Conservation (phyloP, 2,113 vertebrate genomes). For the Istiophorus platypterus region DNA sequence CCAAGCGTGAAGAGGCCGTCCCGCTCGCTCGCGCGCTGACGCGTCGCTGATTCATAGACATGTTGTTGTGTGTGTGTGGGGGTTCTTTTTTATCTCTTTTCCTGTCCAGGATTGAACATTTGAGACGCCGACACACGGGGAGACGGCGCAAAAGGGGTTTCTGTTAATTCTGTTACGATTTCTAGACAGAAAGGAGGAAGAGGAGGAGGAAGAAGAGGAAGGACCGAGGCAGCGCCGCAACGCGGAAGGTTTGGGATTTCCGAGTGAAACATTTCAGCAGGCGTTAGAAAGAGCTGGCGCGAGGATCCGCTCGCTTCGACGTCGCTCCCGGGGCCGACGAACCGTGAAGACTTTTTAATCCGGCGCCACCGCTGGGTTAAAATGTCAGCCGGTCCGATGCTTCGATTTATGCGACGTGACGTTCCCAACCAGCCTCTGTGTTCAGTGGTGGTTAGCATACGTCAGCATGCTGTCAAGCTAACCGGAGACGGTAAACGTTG, state of each 20-base stretch:
- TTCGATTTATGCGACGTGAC: neutral
- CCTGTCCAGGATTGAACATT: conserved; percentile 45
- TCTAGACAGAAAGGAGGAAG: conserved; percentile 2
- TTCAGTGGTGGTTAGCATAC: neutral
- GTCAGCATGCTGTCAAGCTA: no score
- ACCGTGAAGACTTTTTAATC: no score
- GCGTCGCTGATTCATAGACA: conserved; percentile 71
- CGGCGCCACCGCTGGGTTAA: no score
- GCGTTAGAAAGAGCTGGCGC: no score
- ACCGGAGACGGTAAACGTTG: neutral
- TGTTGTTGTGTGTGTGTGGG: no score
- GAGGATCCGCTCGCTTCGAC: no score
- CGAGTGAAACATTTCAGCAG: neutral
- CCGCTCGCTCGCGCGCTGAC: conserved; percentile 72
- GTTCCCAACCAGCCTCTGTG: neutral
- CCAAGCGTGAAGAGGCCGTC: conserved; percentile 67
- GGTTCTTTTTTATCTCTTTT: conserved; percentile 27
- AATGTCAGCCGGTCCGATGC: no score
- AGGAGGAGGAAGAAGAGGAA: conserved; percentile 9
- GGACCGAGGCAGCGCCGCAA: no score
- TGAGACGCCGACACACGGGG: conserved; percentile 30
- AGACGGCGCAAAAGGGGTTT: conserved; percentile 8
- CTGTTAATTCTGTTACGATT: conserved; percentile 4
- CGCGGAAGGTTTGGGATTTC: no score
- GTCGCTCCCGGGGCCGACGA: no score